phyloP scores from a whole-genome alignment of 1,140 invertebrate species.

The Neuroterus valhalla region DNA sequence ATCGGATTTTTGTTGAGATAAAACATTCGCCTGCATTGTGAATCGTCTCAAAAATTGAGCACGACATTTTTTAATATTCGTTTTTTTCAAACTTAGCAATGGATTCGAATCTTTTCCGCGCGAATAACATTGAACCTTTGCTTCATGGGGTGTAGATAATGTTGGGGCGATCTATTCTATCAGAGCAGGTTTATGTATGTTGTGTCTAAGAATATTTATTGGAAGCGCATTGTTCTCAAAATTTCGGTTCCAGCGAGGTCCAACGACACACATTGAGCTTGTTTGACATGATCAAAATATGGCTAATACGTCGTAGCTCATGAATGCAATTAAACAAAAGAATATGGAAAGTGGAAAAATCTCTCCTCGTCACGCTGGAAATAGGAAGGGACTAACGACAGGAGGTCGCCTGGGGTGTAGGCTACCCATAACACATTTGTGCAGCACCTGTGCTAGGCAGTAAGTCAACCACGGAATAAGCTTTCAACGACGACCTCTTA shows the following conservation, averaged over 20 bases:
- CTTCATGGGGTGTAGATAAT: conserved; percentile 24
- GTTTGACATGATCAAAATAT: not conserved
- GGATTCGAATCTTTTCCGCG: conserved; percentile 25
- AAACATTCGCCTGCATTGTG: no score
- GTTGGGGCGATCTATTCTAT: conserved; percentile 16
- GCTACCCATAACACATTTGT: not conserved
- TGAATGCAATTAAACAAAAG: no score
- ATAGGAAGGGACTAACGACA: no score
- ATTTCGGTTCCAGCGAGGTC: not conserved
- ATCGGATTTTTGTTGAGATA: no score
- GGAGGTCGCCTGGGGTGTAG: not conserved
- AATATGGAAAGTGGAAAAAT: no score
- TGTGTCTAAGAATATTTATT: conserved; percentile 10
- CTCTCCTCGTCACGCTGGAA: no score
- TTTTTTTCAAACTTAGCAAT: conserved; percentile 19
- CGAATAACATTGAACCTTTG: conserved; percentile 11
- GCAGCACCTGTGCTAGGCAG: not conserved
- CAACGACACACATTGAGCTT: not conserved
- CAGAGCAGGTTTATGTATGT: conserved; percentile 14
- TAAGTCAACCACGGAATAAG: no score
- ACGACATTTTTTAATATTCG: not conserved
- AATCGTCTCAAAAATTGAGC: not conserved
- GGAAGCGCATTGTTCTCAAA: conserved; percentile 16
- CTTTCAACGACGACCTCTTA: no score
- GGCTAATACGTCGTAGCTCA: not conserved